These are phyloP conservation scores for Dioctria linearis DNA, from an alignment of 2,888 invertebrate genomes.

Conservation along the genomic window DNA sequence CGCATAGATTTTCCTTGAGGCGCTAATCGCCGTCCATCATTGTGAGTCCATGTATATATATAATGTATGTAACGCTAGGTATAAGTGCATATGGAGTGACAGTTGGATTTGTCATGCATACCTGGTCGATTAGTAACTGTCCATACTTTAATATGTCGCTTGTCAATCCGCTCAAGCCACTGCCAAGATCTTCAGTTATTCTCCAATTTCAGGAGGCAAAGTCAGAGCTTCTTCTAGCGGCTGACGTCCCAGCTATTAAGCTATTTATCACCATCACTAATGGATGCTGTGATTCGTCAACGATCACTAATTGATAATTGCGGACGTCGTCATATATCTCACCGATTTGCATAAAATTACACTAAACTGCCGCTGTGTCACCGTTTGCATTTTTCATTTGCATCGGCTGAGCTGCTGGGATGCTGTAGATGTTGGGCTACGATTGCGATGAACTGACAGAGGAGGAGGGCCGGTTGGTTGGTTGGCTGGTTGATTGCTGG, in stretches of 20 bases:
- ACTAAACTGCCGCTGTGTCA: conserved; percentile 32
- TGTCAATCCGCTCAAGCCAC: conserved; percentile 1
- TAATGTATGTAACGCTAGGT: not conserved
- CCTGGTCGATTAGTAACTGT: conserved; percentile 49
- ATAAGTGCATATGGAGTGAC: conserved; percentile 29
- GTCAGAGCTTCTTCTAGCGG: not conserved
- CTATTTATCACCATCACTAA: conserved; percentile 49
- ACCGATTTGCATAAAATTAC: conserved; percentile 53
- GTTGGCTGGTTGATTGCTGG: too few relatives aligned
- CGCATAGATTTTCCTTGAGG: not conserved
- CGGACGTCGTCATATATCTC: conserved; percentile 49
- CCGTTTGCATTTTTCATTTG: conserved; percentile 27
- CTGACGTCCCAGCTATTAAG: conserved; percentile 25
- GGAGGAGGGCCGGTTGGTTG: too few relatives aligned
- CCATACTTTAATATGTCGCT: conserved; percentile 28
- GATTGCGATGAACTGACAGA: too few relatives aligned
- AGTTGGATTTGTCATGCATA: conserved; percentile 48
- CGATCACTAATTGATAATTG: conserved; percentile 48
- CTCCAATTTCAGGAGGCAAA: not conserved
- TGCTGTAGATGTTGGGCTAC: not conserved
- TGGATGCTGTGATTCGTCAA: conserved; percentile 48
- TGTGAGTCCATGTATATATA: not conserved
- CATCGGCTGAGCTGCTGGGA: not conserved
- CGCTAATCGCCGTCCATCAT: conserved; percentile 29
- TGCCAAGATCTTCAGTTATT: not conserved